Evolutionary conservation across 1,140 invertebrate genomes (phyloP).

Genomic region (Protaetia brevitarsis): DNA sequence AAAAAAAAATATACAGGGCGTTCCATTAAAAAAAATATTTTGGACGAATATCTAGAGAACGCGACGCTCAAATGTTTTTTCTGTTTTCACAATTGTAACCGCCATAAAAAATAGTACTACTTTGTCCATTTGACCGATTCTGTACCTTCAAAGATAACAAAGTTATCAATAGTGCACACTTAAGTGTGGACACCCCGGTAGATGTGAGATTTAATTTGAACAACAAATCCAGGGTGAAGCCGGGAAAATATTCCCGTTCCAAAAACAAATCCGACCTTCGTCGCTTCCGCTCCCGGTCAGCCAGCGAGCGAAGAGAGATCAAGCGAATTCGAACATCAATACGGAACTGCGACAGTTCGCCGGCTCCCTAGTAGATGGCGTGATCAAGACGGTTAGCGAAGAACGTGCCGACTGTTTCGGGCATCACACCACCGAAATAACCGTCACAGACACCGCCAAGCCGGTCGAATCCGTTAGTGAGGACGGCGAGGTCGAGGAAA

Average conservation of each 20-base stretch:
- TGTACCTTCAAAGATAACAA: no score
- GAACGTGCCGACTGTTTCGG: slow-evolving; percentile 33
- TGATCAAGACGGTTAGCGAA: slow-evolving; percentile 46
- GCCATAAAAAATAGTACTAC: no score
- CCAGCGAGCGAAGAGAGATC: slow-evolving; percentile 38
- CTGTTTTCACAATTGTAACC: no score
- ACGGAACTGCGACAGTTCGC: slow-evolving; percentile 45
- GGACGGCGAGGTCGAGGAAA: no score
- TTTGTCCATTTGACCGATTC: no score
- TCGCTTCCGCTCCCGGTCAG: slow-evolving; percentile 44
- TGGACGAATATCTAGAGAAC: no score
- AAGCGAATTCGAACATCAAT: slow-evolving; percentile 28
- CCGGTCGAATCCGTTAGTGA: neutral
- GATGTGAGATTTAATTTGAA: slow-evolving; percentile 20
- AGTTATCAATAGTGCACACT: neutral
- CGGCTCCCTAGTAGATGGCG: slow-evolving; percentile 44
- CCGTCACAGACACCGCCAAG: slow-evolving; percentile 33
- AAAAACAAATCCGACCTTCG: slow-evolving; percentile 46
- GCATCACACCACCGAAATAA: slow-evolving; percentile 23
- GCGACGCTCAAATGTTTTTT: no score
- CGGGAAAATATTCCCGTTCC: slow-evolving; percentile 46
- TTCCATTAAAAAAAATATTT: no score
- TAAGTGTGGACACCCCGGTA: neutral
- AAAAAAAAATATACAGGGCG: no score
- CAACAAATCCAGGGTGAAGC: slow-evolving; percentile 48